phyloP scores from a whole-genome alignment of 2,888 invertebrate species.

The Chrysotoxum bicinctum region DNA sequence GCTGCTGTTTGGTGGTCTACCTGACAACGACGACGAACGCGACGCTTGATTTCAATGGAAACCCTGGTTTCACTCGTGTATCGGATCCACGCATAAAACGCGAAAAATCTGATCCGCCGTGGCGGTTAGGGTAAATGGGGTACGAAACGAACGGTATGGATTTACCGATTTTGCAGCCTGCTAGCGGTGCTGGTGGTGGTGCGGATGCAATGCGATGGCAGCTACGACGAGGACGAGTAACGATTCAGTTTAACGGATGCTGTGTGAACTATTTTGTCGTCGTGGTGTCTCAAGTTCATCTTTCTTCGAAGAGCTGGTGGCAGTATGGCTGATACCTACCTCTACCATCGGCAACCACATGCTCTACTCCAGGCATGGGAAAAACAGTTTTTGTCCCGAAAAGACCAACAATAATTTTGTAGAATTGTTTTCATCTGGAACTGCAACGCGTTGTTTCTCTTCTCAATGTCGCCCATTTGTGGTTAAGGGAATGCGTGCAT shows the following conservation, averaged over 20 bases:
- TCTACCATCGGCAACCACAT: constrained; percentile 32
- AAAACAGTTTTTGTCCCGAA: constrained; percentile 63
- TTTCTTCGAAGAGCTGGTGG: constrained; percentile 56
- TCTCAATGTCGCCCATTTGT: constrained; percentile 71
- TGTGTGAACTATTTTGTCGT: constrained; percentile 71
- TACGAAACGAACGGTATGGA: constrained; percentile 15
- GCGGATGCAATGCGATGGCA: too few species aligned
- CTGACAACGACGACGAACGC: constrained; percentile 19
- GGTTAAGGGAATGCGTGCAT: constrained; percentile 65
- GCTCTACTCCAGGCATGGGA: constrained; percentile 46
- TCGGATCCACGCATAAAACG: constrained; percentile 71
- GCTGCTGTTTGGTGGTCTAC: constrained; percentile 33
- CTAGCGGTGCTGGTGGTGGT: not conserved
- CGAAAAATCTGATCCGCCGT: constrained; percentile 48
- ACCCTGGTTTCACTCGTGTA: constrained; percentile 34
- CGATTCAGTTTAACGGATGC: constrained; percentile 51
- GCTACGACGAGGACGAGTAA: not conserved
- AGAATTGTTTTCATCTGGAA: constrained; percentile 35
- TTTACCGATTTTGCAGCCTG: constrained; percentile 6
- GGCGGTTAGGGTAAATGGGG: constrained; percentile 43
- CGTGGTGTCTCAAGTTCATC: constrained; percentile 70
- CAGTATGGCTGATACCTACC: not conserved
- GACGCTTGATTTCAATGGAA: not conserved
- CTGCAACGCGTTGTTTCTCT: constrained; percentile 59
- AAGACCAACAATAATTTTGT: constrained; percentile 30